A percentile compares a stretch with the other conserved stretches of the same genome.
These are phyloP conservation scores for Otocyon megalotis DNA, from an alignment of 2,113 vertebrate genomes.

Conservation along the genomic window DNA sequence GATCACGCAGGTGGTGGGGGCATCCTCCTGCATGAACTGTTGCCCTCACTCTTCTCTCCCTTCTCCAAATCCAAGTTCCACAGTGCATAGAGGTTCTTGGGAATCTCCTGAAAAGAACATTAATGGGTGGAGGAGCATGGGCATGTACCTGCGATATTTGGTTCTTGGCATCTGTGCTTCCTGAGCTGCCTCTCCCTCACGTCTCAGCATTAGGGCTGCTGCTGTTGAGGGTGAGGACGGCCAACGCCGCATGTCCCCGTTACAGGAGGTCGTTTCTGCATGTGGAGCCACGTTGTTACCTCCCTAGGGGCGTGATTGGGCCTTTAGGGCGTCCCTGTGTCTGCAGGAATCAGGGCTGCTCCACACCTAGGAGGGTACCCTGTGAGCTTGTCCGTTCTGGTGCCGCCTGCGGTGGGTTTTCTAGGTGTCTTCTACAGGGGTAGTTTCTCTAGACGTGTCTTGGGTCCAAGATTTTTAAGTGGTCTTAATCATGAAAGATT, in stretches of 20 bases:
- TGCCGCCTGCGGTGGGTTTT: background rate
- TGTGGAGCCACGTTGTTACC: accelerated
- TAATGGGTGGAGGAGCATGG: background rate
- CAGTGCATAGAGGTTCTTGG: background rate
- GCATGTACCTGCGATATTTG: background rate
- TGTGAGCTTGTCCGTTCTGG: background rate
- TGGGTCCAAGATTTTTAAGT: background rate
- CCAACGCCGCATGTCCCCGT: too few species aligned
- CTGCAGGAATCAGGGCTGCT: background rate
- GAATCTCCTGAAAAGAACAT: too few species aligned
- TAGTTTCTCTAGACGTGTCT: background rate
- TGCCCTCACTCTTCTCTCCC: background rate
- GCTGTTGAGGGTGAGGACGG: background rate
- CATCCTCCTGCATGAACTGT: background rate
- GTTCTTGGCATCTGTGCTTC: background rate
- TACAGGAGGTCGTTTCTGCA: background rate
- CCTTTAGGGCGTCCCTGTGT: background rate
- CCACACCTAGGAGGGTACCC: too few species aligned
- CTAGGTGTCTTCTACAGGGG: background rate
- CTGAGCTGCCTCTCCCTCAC: background rate
- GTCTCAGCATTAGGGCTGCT: background rate
- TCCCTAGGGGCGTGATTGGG: background rate
- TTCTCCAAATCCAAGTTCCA: background rate
- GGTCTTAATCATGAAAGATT: background rate
- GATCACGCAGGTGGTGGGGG: accelerated